A percentile compares a stretch with the other conserved stretches of the same genome.
Evolutionary conservation across 2,797 vertebrate genomes (phyloP).

Genomic region (Helostoma temminkii): DNA sequence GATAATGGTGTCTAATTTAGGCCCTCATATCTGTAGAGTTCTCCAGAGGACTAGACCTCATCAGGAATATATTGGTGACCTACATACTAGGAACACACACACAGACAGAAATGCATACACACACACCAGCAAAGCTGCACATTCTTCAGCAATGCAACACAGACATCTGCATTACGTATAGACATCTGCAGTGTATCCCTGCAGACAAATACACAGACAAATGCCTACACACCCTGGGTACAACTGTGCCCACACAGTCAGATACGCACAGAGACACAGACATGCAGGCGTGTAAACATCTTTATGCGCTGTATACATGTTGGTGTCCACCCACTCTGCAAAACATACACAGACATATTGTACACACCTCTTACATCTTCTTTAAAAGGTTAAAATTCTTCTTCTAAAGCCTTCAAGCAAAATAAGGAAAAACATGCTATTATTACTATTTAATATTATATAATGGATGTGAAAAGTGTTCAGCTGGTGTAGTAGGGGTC

Average conservation of each 20-base stretch:
- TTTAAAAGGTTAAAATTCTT: slow-evolving; percentile 22
- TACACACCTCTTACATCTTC: slow-evolving; percentile 18
- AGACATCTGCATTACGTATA: slow-evolving; percentile 30
- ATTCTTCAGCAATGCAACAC: slow-evolving; percentile 40
- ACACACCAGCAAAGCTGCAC: slow-evolving; percentile 32
- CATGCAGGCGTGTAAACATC: slow-evolving; percentile 40
- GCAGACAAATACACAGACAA: slow-evolving; percentile 43
- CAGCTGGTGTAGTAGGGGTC: slow-evolving; percentile 3
- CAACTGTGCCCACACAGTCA: slow-evolving; percentile 38
- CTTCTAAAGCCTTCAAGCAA: neutral
- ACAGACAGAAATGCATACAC: slow-evolving; percentile 26
- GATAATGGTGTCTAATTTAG: slow-evolving; percentile 83
- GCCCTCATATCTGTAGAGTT: slow-evolving; percentile 78
- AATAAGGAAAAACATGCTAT: slow-evolving; percentile 20
- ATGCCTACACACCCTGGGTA: slow-evolving; percentile 23
- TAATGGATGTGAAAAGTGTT: slow-evolving; percentile 1
- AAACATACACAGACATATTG: slow-evolving; percentile 23
- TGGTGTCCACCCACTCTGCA: slow-evolving; percentile 38
- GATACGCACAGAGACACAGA: slow-evolving; percentile 28
- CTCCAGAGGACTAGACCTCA: slow-evolving; percentile 82
- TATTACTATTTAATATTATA: slow-evolving; percentile 12
- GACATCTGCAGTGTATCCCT: slow-evolving; percentile 27
- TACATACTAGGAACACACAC: slow-evolving; percentile 74
- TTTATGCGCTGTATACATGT: slow-evolving; percentile 26
- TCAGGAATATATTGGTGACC: slow-evolving; percentile 83